These are phyloP conservation scores for Lacanobia wlatinum DNA, from an alignment of 2,888 invertebrate species.

Conservation along the genomic window DNA sequence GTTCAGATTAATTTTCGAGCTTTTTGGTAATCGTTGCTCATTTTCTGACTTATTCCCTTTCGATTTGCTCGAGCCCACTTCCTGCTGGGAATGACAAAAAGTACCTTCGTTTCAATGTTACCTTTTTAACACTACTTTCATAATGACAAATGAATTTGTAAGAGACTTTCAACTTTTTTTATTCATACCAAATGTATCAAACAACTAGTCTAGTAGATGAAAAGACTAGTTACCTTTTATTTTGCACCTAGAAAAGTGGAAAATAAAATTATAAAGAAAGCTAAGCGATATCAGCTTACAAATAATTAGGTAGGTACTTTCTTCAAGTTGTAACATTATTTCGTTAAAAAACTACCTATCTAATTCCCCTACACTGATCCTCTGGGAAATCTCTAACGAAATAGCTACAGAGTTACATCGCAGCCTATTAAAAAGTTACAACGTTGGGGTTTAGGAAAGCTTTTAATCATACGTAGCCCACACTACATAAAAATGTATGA, in stretches of 20 bases:
- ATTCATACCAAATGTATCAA: too few species aligned
- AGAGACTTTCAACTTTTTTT: too few species aligned
- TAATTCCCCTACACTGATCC: constrained; percentile 11
- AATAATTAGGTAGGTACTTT: not conserved
- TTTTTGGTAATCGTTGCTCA: constrained; percentile 24
- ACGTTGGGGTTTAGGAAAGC: constrained; percentile 8
- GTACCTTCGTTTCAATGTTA: not conserved
- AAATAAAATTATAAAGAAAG: too few species aligned
- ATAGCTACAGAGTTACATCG: constrained; percentile 16
- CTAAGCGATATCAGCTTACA: not conserved
- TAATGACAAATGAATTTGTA: not conserved
- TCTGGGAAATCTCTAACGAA: constrained; percentile 45
- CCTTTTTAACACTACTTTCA: not conserved
- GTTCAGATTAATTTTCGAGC: constrained; percentile 13
- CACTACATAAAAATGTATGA: not conserved
- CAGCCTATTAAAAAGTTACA: constrained; percentile 38
- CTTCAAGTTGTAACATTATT: constrained; percentile 9
- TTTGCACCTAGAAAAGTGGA: too few species aligned
- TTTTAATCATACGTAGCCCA: constrained; percentile 14
- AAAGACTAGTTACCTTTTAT: too few species aligned
- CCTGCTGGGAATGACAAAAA: constrained; percentile 21
- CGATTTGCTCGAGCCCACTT: constrained; percentile 17
- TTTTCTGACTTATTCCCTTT: constrained; percentile 33
- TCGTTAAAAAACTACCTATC: not conserved
- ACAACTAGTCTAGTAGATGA: too few species aligned